Percentiles rank a stretch among this genome's conserved stretches.
Conservation (phyloP, 1,140 invertebrate genomes). For the Aphelinus certus region DNA sequence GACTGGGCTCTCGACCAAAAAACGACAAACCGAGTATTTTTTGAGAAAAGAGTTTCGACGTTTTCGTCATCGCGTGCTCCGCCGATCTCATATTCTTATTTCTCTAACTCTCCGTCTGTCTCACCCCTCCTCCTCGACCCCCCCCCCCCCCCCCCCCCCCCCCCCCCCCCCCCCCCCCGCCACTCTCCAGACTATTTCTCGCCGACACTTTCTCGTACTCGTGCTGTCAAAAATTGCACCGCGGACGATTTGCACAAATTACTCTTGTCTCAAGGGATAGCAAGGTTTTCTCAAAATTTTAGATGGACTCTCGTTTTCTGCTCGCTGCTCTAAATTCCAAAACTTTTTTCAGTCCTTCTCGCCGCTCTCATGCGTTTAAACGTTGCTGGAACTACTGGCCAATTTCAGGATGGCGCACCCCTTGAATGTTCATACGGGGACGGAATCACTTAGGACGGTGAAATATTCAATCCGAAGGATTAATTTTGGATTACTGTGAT, state of each 20-base stretch:
- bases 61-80: constrained; percentile 33
- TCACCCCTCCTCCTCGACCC: neutral
- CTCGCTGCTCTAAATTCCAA: neutral
- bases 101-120: constrained; percentile 12
- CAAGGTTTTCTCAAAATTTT: constrained; percentile 33
- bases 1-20: neutral
- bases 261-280: constrained; percentile 35
- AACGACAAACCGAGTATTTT: constrained; percentile 14
- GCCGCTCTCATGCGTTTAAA: no score
- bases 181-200: no score
- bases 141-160: neutral
- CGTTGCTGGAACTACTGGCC: no score
- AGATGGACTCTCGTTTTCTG: constrained; percentile 9
- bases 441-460: no score
- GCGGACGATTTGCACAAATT: constrained; percentile 41
- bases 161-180: neutral
- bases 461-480: no score
- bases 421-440: no score
- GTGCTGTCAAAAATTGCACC: constrained; percentile 21
- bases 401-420: no score
- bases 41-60: constrained; percentile 33
- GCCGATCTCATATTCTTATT: neutral
- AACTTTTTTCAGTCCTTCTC: neutral
- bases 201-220: constrained; percentile 19
- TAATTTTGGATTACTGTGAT: no score